Evolutionary conservation across 2,888 invertebrate genomes (phyloP), one percentile per base, ranked within the genome.

Genomic region (Vanessa cardui): DNA sequence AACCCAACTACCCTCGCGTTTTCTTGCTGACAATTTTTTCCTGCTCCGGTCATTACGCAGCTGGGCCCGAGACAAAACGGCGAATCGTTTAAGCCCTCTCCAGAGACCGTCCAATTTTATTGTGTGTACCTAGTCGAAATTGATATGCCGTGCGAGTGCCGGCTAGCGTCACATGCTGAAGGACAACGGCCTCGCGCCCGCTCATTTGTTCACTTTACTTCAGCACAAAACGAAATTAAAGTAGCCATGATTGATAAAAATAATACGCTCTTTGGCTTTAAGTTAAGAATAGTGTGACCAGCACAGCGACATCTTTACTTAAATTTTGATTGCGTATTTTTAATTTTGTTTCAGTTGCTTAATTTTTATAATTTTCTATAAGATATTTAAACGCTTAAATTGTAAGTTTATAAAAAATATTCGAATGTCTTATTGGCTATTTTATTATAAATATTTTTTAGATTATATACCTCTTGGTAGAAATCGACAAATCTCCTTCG

Each of bases 21-120:
- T 92, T 92, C 92, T 92, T 92, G 92, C 92, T 92, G 92, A 92
- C 92, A 92, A 92, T 92, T 92, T 92, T 92, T 92, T 91, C 89
- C 89, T 88, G 87, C 88, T 88, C 83, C 87, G 91, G 92, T 91
- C 92, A 92, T 92, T 92, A 92, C 92, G 86, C 92, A 92, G 92
- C 92, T 92, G 92, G 92, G 92, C 85, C 89, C 89, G 88, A 91
- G 92, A 92, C 92, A 92, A 92, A 92, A 92, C 91, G 92, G 90
- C 90, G 92, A 92, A 92, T 89, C 92, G 92, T 91, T 92, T 92
- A 92, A 92, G 92, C 90, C 90, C 90, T 90, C 92, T 90, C 89
- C 88, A 85, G 90, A 90, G 92, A 88, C 89, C 90, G 90, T 91
- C 88, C 90, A 87, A 90, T 92, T 92, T 92, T 92, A 92, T 92